Evolutionary conservation across 2,888 invertebrate genomes (phyloP), one percentile per base, ranked within the genome.

Genomic region (Eupithecia exiguata): DNA sequence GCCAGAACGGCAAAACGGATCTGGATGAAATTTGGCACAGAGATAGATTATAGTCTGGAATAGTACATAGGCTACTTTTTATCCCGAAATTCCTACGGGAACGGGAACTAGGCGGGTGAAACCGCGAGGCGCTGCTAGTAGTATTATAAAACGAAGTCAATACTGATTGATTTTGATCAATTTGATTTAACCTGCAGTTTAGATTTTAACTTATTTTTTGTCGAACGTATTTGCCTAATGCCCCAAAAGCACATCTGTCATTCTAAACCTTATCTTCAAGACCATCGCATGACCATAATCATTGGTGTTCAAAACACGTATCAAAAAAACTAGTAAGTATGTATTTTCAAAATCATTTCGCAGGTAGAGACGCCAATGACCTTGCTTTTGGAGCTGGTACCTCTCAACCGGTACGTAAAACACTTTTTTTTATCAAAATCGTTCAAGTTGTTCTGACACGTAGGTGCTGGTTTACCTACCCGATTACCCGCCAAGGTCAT

Each of bases 361-460:
- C 69, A 69, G 69, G 69, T 69, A 69, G 69, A n/a, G 21, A 53
- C 53, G 65, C 14, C 68, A 68, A 25, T 25, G 69, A 69, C 69
- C 69, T 69, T 69, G 38, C 16, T 69, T 68, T 68, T 30, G 40
- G 10, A 61, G 61, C 69, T 61, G 69, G 69, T 69, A 25, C 35
- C 62, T 62, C 62, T 35, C 62, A 62, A 62, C 62, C 18, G 53
- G 68, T 58, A 49, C 53, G 49, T 68, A 58, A 21, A 62, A 43
- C 62, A n/a, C 6, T 4, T 46, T 43, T 68, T 68, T 68, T 68
- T 49, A 68, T 68, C 21, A 14, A n/a, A 53, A n/a, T 53, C n/a
- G 35, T 35, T 49, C 14, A 38, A 53, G 35, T 58, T 68, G 16
- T 36, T 35, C 16, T 62, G 35, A 5, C 35, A 38, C 36, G 53